Evolutionary conservation across 2,888 invertebrate species (phyloP).

Genomic region (Polymixis lichenea): DNA sequence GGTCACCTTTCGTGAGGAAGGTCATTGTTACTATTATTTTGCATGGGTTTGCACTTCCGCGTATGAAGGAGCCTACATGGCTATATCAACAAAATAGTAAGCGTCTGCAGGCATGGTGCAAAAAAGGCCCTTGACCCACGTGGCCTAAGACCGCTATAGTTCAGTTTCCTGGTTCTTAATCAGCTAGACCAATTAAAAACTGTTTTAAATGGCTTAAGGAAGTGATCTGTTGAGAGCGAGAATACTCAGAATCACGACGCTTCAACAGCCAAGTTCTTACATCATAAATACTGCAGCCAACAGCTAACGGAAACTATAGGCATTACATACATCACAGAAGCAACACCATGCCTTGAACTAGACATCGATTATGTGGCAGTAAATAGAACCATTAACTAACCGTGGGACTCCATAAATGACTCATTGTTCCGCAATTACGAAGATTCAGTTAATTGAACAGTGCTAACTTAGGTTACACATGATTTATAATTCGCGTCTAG

Average conservation of each 20-base stretch:
- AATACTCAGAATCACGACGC: constrained; percentile 4
- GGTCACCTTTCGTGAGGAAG: constrained; percentile 29
- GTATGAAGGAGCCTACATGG: background rate
- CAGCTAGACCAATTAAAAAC: background rate
- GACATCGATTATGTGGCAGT: constrained; percentile 69
- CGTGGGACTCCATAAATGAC: constrained; percentile 72
- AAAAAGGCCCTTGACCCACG: constrained; percentile 26
- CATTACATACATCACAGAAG: constrained; percentile 42
- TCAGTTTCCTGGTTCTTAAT: constrained; percentile 10
- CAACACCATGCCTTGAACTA: constrained; percentile 76
- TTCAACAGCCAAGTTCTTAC: constrained; percentile 6
- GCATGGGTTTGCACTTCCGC: constrained; percentile 42
- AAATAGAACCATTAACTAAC: constrained; percentile 68
- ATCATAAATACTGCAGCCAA: constrained; percentile 6
- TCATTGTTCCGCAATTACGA: constrained; percentile 73
- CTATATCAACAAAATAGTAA: background rate
- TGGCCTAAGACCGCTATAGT: background rate
- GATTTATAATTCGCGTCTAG: constrained; percentile 54
- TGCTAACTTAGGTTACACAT: constrained; percentile 20
- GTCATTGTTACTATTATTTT: constrained; percentile 50
- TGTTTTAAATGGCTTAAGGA: background rate
- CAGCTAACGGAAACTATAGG: constrained; percentile 34
- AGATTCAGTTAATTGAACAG: constrained; percentile 58
- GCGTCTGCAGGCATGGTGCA: constrained; percentile 22
- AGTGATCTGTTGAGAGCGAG: background rate